Evolutionary conservation across 2,888 invertebrate species (phyloP).

Genomic region (Brachyptera putata): DNA sequence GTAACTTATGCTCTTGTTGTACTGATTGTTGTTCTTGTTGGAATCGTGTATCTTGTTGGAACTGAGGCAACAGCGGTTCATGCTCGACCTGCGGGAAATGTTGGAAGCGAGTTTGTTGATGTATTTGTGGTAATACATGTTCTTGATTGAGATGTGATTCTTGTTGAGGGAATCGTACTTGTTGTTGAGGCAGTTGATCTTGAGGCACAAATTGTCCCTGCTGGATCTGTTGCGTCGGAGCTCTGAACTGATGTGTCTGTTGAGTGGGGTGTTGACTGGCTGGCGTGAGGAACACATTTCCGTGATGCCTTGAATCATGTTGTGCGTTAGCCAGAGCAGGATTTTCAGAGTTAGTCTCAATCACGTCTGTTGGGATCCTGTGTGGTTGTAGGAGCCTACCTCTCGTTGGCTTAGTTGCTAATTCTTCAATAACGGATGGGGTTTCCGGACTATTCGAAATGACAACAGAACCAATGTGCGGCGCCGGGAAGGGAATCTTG

Average conservation of each 20-base stretch:
- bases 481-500: conserved; percentile 80
- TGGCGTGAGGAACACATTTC: conserved; percentile 4
- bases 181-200: neutral
- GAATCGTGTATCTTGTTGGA: neutral
- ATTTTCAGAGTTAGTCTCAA: too few species aligned
- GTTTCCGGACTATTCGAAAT: conserved; percentile 50
- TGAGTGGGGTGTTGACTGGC: neutral
- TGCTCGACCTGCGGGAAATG: conserved; percentile 14
- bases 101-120: conserved; percentile 3
- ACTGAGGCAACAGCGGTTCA: neutral
- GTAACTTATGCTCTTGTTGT: conserved; percentile 12
- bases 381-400: conserved; percentile 39
- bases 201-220: neutral
- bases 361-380: too few species aligned
- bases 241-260: neutral
- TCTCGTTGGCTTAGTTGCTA: too few species aligned
- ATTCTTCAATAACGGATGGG: conserved; percentile 38
- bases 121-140: neutral
- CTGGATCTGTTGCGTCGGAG: neutral
- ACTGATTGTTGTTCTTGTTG: neutral
- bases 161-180: neutral
- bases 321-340: too few species aligned
- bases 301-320: too few species aligned
- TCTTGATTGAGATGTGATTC: neutral
- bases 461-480: conserved; percentile 82